Conservation (phyloP, 2,888 invertebrate genomes). For the Pediacus dermestoides region DNA sequence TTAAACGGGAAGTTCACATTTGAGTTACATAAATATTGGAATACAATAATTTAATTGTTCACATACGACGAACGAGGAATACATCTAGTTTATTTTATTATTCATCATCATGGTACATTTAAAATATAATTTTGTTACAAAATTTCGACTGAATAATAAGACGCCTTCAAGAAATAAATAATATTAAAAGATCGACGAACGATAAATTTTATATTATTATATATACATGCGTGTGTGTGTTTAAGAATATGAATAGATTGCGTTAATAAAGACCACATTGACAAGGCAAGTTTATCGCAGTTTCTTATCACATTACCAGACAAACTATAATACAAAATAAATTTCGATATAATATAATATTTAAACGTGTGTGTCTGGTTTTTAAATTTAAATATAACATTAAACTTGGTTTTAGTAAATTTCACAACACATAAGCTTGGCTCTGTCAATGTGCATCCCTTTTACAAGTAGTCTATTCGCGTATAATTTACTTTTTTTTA, state of each 20-base stretch:
- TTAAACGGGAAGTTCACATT: constrained; percentile 1
- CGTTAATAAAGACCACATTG: constrained; percentile 38
- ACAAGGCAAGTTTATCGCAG: constrained; percentile 35
- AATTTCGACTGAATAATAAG: too few species aligned
- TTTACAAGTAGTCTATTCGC: constrained; percentile 20
- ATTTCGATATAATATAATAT: constrained; percentile 1
- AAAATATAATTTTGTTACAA: too few species aligned
- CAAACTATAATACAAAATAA: constrained; percentile 13
- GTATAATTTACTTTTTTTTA: constrained; percentile 12
- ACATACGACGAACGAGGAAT: too few species aligned
- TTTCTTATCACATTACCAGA: constrained; percentile 34
- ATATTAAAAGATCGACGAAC: constrained; percentile 25
- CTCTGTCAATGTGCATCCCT: constrained; percentile 21
- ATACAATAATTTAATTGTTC: too few species aligned
- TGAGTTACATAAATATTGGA: too few species aligned
- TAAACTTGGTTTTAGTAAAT: constrained; percentile 3
- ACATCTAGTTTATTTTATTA: too few species aligned
- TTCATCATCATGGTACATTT: too few species aligned
- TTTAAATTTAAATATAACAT: constrained; percentile 1
- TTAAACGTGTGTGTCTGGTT: constrained; percentile 1
- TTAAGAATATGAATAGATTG: constrained; percentile 33
- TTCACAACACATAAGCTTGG: constrained; percentile 14
- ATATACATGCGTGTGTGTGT: constrained; percentile 32
- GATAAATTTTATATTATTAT: constrained; percentile 23
- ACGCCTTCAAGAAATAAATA: too few species aligned